Evolutionary conservation across 2,797 vertebrate genomes (phyloP).

Genomic region (Echeneis naucrates): DNA sequence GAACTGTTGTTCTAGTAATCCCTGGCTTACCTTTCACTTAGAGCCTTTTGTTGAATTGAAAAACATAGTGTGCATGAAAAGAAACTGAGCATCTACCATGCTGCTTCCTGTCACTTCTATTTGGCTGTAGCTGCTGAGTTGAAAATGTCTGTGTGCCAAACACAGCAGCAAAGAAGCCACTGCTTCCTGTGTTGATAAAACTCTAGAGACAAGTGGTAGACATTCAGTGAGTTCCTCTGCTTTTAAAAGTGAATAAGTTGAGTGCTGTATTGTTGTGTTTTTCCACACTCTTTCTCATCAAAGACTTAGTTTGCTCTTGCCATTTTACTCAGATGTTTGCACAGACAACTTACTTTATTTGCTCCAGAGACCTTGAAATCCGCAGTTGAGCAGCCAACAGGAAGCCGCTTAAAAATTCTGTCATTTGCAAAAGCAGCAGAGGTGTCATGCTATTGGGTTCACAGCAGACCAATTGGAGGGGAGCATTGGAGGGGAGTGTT

Average conservation of each 20-base stretch:
- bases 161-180: slow-evolving; percentile 1
- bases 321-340: slow-evolving; percentile 39
- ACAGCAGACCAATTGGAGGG: slow-evolving; percentile 73
- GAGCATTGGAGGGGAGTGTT: slow-evolving; percentile 73
- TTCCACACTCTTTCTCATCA: slow-evolving; percentile 6
- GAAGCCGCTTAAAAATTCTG: slow-evolving; percentile 60
- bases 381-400: slow-evolving; percentile 57
- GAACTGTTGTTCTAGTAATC: not conserved
- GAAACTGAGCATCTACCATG: not conserved
- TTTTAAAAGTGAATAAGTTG: not conserved
- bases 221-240: not conserved
- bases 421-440: slow-evolving; percentile 65
- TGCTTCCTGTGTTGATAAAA: slow-evolving; percentile 54
- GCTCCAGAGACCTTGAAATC: slow-evolving; percentile 25
- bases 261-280: slow-evolving; percentile 6
- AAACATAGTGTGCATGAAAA: slow-evolving; percentile 14
- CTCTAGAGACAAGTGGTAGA: slow-evolving; percentile 8
- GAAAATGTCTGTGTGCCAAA: slow-evolving; percentile 33
- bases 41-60: slow-evolving; percentile 10
- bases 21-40: not conserved
- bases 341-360: slow-evolving; percentile 29
- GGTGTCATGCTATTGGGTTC: slow-evolving; percentile 67
- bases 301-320: slow-evolving; percentile 24
- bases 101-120: slow-evolving; percentile 37
- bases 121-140: slow-evolving; percentile 27